Base-by-base conservation (phyloP, 2,888 invertebrate species). In the Lutraria lutraria region DNA sequence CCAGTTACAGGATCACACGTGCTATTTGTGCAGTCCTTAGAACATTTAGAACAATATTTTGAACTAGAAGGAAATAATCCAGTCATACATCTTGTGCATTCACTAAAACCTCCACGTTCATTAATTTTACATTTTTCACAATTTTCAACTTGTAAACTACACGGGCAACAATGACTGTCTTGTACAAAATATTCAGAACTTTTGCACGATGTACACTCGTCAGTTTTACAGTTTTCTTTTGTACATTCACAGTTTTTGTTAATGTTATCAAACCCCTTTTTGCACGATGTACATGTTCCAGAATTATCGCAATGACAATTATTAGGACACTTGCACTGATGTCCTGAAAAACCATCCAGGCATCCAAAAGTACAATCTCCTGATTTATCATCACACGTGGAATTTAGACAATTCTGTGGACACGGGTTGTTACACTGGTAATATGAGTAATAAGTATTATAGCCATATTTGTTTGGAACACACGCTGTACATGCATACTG, bases 281-380 rank as follows among this genome's bases (percentile, higher is more conserved):
- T 29, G 25, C 72, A 72, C 0, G 72, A 72, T 6, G 8, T 29
- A 31, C 72, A 72, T 25, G 10, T 25, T 10, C 10, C 72, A n/a
- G 15, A 12, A 6, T 31, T 1, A 16, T 76, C 31, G 31, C 76
- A 76, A 25, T 76, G 29, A 16, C 34, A 31, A 34, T 31, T 31
- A 3, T 19, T 2, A 25, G 76, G 76, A 31, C 34, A 76, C 16
- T 31, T 76, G 16, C 76, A 76, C 19, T 31, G 29, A 13, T 31
- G 4, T 31, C 76, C 76, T 0, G 13, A 19, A 31, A 25, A 76
- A 76, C 76, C 76, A 13, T 76, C 19, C 4, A 60, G 15, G 29
- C 82, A 82, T 13, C 60, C 63, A 21, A 31, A 60, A 0, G 34
- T 60, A 21, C 82, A 82, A 19, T 82, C 34, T 25, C 82, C 82